phyloP scores from a whole-genome alignment of 1,140 invertebrate species.

The Trypoxylus dichotomus region DNA sequence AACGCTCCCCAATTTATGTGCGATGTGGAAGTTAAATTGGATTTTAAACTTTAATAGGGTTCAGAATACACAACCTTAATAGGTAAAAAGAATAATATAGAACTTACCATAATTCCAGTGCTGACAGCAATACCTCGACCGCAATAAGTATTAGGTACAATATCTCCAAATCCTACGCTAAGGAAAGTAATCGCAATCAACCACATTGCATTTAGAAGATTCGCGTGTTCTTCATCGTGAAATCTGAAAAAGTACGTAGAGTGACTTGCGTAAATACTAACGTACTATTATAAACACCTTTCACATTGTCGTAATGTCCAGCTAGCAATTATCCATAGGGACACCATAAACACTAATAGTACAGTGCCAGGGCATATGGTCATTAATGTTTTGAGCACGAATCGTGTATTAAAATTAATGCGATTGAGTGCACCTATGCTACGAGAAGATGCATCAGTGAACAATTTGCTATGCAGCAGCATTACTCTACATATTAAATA shows the following conservation, averaged over 20 bases:
- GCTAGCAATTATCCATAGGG: constrained; percentile 98
- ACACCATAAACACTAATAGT: constrained; percentile 97
- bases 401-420: constrained; percentile 99
- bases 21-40: no score
- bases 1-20: no score
- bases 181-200: constrained; percentile 98
- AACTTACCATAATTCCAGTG: constrained; percentile 97
- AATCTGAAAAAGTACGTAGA: constrained; percentile 66
- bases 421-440: constrained; percentile 97
- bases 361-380: constrained; percentile 99
- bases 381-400: constrained; percentile 99
- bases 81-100: no score
- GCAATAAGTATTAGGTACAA: constrained; percentile 99
- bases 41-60: no score
- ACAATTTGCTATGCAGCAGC: constrained; percentile 98
- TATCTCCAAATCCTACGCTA: constrained; percentile 98
- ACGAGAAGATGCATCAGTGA: constrained; percentile 95
- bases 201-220: constrained; percentile 98
- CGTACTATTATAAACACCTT: constrained; percentile 69
- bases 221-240: constrained; percentile 96
- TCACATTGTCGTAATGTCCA: constrained; percentile 99
- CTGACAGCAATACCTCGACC: constrained; percentile 96
- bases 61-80: no score
- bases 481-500: constrained; percentile 99
- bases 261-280: not conserved